Evolutionary conservation across 2,888 invertebrate genomes (phyloP), one percentile per base, ranked within the genome.

Genomic region (Lasioglossum marginatum): DNA sequence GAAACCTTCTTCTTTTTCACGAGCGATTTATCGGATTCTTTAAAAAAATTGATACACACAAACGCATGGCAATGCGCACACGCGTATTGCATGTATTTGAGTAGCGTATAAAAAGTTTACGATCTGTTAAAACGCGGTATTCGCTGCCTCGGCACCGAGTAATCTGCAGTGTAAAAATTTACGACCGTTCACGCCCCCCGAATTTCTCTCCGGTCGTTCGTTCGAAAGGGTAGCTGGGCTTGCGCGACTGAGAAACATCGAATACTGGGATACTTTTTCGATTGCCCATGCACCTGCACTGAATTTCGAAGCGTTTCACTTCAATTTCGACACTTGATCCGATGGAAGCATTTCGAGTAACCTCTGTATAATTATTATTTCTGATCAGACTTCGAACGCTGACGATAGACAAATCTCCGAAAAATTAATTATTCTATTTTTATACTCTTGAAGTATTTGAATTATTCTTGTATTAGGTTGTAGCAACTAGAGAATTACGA

Each of bases 91-190:
- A 23, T n/a, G 37, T 70, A 40, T 40, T 14, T 40, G 48, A 48
- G 68, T 31, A 37, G 43, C 34, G 31, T 6, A 10, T 70, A 83
- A 83, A 83, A 84, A 77, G 77, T 83, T 76, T 83, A 83, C 76
- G 84, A 83, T 75, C 72, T 75, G 84, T 85, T 85, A 85, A 85
- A 85, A 85, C 75, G 71, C 23, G 71, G 71, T 71, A 66, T 83
- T 83, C 84, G 75, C 52, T 76, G 79, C 79, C 66, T 60, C 70
- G 74, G 85, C 68, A 71, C 16, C 74, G 77, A 73, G 77, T 80
- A 84, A 84, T 84, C 68, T 77, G 63, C 70, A 77, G 74, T 75
- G 80, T 80, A 85, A 80, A 80, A 85, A 84, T 84, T 84, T 85
- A 84, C 74, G 84, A 77, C 27, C 80, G 77, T 60, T 66, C 84